Percentiles rank a stretch among this genome's conserved stretches.
Evolutionary conservation across 1,140 invertebrate genomes (phyloP).

Genomic region (Pemphigus obesinymphae): DNA sequence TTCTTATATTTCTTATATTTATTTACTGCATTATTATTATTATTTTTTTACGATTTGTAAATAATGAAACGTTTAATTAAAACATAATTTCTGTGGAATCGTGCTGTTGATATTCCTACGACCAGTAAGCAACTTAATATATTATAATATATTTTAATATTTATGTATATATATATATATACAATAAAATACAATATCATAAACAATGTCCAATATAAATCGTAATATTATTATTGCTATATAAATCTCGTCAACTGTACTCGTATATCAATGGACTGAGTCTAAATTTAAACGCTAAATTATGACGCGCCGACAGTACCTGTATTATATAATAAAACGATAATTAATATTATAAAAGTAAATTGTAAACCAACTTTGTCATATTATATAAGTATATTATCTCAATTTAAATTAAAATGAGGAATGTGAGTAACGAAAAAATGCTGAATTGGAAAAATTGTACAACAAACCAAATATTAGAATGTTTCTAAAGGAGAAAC

Average conservation of each 20-base stretch:
- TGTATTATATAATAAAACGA: neutral
- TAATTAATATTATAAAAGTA: neutral
- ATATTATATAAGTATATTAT: neutral
- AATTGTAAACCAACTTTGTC: neutral
- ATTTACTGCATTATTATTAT: neutral
- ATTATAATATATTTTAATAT: neutral
- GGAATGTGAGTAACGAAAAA: no score
- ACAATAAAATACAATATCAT: slow-evolving; percentile 19
- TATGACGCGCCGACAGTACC: no score
- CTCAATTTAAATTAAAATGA: no score
- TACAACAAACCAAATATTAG: no score
- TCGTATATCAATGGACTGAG: slow-evolving; percentile 12
- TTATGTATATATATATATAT: neutral
- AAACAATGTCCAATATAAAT: slow-evolving; percentile 26
- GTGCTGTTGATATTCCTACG: neutral
- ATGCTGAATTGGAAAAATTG: no score
- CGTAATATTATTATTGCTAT: slow-evolving; percentile 29
- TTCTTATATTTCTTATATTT: neutral
- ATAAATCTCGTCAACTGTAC: slow-evolving; percentile 24
- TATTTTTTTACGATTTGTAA: neutral
- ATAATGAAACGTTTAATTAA: slow-evolving; percentile 22
- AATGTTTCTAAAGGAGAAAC: no score
- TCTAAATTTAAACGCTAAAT: no score
- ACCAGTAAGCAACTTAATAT: neutral
- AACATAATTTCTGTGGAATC: neutral